Percentiles rank a stretch among this genome's conserved stretches.
Conservation (phyloP, 2,797 vertebrate genomes). For the Zonotrichia albicollis region DNA sequence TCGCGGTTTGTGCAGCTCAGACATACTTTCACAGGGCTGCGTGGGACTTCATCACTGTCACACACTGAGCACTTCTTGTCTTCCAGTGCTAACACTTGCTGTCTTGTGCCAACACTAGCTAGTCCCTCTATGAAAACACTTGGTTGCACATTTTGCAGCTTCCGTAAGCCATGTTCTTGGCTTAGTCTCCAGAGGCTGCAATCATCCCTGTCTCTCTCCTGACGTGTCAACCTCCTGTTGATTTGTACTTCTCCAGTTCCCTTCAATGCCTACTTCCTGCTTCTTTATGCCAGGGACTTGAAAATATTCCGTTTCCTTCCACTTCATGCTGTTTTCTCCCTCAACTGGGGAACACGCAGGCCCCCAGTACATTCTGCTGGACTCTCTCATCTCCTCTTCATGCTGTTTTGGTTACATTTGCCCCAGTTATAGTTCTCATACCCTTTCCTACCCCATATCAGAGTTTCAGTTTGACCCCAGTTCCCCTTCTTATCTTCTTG, state of each 20-base stretch:
- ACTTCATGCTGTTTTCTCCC: background rate
- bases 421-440: background rate
- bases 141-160: slow-evolving; percentile 64
- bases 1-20: slow-evolving; percentile 21
- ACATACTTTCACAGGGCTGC: slow-evolving; percentile 58
- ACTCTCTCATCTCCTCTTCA: background rate
- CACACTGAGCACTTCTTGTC: slow-evolving; percentile 66
- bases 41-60: slow-evolving; percentile 70
- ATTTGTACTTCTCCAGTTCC: slow-evolving; percentile 26
- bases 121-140: slow-evolving; percentile 69
- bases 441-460: background rate
- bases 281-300: background rate
- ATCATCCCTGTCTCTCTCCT: slow-evolving; percentile 40
- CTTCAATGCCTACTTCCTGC: background rate
- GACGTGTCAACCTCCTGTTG: slow-evolving; percentile 45
- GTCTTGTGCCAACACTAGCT: slow-evolving; percentile 66
- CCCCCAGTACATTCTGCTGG: background rate
- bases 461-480: background rate
- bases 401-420: background rate
- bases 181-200: slow-evolving; percentile 42
- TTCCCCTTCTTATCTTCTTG: background rate
- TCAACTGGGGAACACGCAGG: rapidly evolving
- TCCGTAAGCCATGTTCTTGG: slow-evolving; percentile 61
- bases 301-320: background rate
- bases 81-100: slow-evolving; percentile 67